Conservation (phyloP, 2,888 invertebrate species). For the Drosophila phalerata region DNA sequence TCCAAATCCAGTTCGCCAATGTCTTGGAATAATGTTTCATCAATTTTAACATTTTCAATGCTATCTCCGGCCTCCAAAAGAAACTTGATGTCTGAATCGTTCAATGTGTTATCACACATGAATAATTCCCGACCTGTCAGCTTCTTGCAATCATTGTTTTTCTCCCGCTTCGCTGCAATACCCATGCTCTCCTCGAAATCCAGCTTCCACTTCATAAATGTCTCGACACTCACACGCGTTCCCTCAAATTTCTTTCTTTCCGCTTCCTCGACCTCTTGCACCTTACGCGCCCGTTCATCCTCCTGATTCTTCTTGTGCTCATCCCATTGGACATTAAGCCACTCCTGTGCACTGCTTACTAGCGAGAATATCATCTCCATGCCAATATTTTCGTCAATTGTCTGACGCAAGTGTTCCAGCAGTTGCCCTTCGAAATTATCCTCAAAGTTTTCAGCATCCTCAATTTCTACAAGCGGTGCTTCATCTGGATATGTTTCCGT, state of each 20-base stretch:
- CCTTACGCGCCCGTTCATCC: slow-evolving; percentile 89
- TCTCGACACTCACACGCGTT: slow-evolving; percentile 97
- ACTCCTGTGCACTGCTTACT: slow-evolving; percentile 96
- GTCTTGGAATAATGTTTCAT: slow-evolving; percentile 96
- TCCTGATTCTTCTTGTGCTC: slow-evolving; percentile 90
- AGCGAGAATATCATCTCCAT: slow-evolving; percentile 99
- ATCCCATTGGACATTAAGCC: slow-evolving; percentile 95
- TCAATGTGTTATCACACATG: slow-evolving; percentile 95
- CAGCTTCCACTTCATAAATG: slow-evolving; percentile 97
- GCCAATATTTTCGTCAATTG: slow-evolving; percentile 94
- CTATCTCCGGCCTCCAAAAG: slow-evolving; percentile 91
- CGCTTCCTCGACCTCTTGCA: slow-evolving; percentile 93
- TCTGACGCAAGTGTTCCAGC: slow-evolving; percentile 87
- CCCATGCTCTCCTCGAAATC: slow-evolving; percentile 96
- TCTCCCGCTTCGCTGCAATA: slow-evolving; percentile 90
- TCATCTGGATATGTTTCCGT: slow-evolving; percentile 96
- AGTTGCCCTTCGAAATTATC: slow-evolving; percentile 89
- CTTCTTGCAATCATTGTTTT: slow-evolving; percentile 91
- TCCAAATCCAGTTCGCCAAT: slow-evolving; percentile 91
- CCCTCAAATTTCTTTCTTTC: slow-evolving; percentile 97
- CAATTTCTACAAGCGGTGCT: slow-evolving; percentile 92
- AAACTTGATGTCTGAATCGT: slow-evolving; percentile 98
- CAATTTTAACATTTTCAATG: slow-evolving; percentile 91
- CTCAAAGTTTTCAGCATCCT: slow-evolving; percentile 91
- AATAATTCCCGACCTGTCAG: slow-evolving; percentile 97